Evolutionary conservation across 37 sponge, comb jelly and placozoan genomes (phyloP).

Genomic region (Beroe ovata): DNA sequence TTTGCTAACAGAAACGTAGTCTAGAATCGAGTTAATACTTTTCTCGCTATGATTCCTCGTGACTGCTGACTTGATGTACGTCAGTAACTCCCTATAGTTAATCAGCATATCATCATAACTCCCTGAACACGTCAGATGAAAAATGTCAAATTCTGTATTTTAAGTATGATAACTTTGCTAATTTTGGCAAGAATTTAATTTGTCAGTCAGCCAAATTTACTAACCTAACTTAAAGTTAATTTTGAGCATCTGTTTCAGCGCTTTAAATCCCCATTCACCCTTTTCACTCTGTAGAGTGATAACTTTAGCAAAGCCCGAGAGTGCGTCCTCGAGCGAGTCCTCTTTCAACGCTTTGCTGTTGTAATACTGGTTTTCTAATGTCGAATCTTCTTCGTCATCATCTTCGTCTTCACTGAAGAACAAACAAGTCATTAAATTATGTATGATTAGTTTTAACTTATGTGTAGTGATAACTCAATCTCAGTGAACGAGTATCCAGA

Average conservation of each 20-base stretch:
- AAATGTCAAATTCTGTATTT: too few species aligned
- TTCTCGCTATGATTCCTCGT: slow-evolving; percentile 97
- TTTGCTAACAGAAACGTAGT: slow-evolving; percentile 83
- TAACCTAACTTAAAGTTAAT: slow-evolving; percentile 82
- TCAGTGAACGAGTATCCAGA: too few species aligned
- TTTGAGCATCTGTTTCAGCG: slow-evolving; percentile 97
- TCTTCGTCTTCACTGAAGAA: slow-evolving; percentile 77
- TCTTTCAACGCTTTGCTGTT: slow-evolving; percentile 85
- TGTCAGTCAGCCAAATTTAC: too few species aligned
- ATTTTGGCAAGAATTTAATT: too few species aligned
- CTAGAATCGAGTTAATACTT: slow-evolving; percentile 96
- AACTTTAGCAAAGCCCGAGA: slow-evolving; percentile 71
- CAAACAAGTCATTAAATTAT: too few species aligned
- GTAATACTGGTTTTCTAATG: slow-evolving; percentile 93
- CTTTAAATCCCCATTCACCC: slow-evolving; percentile 99
- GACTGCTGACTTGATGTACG: slow-evolving; percentile 89
- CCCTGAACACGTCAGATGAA: slow-evolving; percentile 71
- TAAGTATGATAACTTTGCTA: too few species aligned
- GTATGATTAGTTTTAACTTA: not conserved
- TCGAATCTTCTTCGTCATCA: slow-evolving; percentile 78
- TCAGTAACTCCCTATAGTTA: slow-evolving; percentile 82
- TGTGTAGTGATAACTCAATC: not conserved
- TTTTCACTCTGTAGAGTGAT: slow-evolving; percentile 81
- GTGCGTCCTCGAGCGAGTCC: slow-evolving; percentile 66
- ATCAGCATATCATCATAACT: slow-evolving; percentile 84